phyloP scores from a whole-genome alignment of 2,113 vertebrate genomes.

The Rhineura floridana region DNA sequence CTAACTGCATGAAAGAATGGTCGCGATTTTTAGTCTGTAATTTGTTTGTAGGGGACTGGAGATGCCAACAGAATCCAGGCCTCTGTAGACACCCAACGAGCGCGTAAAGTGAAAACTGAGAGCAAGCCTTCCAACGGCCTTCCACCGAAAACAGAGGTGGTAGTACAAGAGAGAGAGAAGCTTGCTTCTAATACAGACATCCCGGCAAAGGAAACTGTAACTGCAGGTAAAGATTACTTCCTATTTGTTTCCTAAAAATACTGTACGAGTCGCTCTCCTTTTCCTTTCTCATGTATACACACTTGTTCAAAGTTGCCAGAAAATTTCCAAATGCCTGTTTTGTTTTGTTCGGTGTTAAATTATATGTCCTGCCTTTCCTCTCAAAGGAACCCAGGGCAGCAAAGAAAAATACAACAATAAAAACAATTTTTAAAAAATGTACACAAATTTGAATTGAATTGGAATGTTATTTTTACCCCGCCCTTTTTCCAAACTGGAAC shows the following conservation, averaged over 20 bases:
- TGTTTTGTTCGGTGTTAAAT: background rate
- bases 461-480: too few species aligned
- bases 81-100: constrained; percentile 32
- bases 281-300: background rate
- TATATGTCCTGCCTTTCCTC: too few species aligned
- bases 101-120: constrained; percentile 43
- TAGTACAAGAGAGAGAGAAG: constrained; percentile 38
- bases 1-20: constrained; percentile 13
- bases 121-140: constrained; percentile 32
- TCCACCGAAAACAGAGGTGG: constrained; percentile 37
- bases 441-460: too few species aligned
- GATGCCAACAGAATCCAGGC: constrained; percentile 13
- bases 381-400: too few species aligned
- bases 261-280: background rate
- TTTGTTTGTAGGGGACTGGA: constrained; percentile 59
- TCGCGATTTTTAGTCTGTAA: background rate
- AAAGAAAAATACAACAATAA: too few species aligned
- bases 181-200: constrained; percentile 9
- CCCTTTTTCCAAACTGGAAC: too few species aligned
- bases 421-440: too few species aligned
- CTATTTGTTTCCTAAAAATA: background rate
- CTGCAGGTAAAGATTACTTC: constrained; percentile 60
- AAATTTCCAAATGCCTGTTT: background rate
- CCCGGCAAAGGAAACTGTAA: constrained; percentile 28
- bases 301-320: background rate